A percentile compares a stretch with the other conserved stretches of the same genome.
phyloP scores from a whole-genome alignment of 1,140 invertebrate species.

The Eufriesea mexicana region DNA sequence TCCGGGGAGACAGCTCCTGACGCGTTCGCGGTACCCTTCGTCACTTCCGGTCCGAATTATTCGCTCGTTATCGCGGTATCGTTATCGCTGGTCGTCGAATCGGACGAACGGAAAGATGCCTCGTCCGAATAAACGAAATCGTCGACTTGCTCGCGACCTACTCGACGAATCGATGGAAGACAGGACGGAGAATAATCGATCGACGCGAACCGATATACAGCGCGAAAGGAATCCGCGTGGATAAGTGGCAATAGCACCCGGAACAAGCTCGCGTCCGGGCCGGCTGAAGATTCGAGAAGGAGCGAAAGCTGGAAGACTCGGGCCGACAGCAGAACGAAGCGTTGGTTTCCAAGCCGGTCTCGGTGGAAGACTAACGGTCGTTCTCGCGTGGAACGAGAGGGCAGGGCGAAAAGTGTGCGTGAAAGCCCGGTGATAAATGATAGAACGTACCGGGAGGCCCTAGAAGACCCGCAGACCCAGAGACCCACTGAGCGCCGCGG shows the following conservation, averaged over 20 bases:
- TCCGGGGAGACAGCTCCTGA: constrained; percentile 14
- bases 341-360: constrained; percentile 25
- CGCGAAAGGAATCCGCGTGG: not conserved
- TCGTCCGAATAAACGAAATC: too few species aligned
- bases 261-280: not conserved
- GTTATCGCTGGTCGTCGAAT: not conserved
- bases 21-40: constrained; percentile 9
- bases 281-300: not conserved
- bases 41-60: not conserved
- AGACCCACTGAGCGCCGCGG: constrained; percentile 75
- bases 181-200: too few species aligned
- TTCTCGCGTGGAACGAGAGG: constrained; percentile 33
- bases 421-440: constrained; percentile 80
- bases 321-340: not conserved
- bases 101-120: not conserved
- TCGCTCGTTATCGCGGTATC: constrained; percentile 24
- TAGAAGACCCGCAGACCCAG: constrained; percentile 79
- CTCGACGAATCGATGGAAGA: too few species aligned
- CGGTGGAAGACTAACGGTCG: constrained; percentile 29
- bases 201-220: not conserved
- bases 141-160: too few species aligned
- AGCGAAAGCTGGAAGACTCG: not conserved
- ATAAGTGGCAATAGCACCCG: too few species aligned
- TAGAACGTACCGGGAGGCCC: constrained; percentile 69
- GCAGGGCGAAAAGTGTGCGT: constrained; percentile 69